These are phyloP conservation scores for Albula glossodonta DNA, from an alignment of 2,113 vertebrate species.

Conservation along the genomic window DNA sequence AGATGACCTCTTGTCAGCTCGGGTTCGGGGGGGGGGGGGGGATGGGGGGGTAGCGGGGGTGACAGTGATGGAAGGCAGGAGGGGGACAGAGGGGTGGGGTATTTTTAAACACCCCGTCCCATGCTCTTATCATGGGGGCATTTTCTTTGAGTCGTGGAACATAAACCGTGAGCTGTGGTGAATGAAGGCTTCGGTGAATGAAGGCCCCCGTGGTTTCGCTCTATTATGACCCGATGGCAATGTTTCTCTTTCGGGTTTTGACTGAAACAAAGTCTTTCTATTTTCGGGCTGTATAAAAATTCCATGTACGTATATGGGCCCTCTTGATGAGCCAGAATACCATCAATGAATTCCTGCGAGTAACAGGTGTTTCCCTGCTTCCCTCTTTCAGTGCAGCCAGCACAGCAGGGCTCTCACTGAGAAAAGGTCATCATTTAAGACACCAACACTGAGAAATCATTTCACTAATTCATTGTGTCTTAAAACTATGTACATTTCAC, in stretches of 20 bases:
- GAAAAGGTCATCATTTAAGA: not conserved
- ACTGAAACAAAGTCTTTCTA: not conserved
- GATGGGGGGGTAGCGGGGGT: not conserved
- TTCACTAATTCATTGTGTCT: not conserved
- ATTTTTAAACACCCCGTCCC: not conserved
- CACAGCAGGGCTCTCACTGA: not conserved
- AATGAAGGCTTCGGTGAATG: not conserved
- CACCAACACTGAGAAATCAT: not conserved
- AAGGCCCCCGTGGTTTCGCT: not conserved
- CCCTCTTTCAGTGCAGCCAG: not conserved
- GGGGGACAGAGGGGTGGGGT: not conserved
- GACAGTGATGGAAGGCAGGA: conserved; percentile 14
- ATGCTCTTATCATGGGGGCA: not conserved
- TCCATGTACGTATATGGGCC: not conserved
- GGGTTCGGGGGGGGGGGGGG: not conserved
- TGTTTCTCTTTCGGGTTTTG: not conserved
- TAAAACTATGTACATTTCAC: not conserved
- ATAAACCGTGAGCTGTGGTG: not conserved
- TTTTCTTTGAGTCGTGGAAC: not conserved
- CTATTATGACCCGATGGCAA: too few species aligned
- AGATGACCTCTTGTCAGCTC: conserved; percentile 18
- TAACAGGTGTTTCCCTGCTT: not conserved
- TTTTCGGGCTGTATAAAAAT: not conserved
- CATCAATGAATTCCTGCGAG: not conserved
- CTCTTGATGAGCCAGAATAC: not conserved